Percentiles rank a stretch among this genome's conserved stretches.
Evolutionary conservation across 2,113 vertebrate species (phyloP).

Genomic region (Alethe castanea): DNA sequence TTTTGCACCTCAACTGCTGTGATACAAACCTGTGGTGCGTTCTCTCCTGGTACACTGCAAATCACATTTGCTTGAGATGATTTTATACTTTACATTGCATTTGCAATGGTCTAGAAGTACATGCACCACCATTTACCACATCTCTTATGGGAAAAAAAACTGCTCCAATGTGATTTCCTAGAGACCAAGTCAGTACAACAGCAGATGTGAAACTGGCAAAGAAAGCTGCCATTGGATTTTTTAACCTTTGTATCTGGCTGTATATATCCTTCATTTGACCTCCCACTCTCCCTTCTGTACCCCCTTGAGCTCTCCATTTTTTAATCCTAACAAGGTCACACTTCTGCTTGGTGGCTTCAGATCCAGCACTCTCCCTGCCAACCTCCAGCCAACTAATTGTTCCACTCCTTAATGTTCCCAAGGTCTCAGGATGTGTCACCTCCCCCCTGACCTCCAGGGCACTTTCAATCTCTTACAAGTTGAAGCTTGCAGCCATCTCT

Average conservation of each 20-base stretch:
- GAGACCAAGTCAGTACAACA: not conserved
- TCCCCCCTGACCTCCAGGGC: not conserved
- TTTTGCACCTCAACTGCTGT: not conserved
- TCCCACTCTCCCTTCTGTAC: not conserved
- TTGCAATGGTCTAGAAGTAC: not conserved
- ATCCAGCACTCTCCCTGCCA: not conserved
- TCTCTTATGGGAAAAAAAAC: not conserved
- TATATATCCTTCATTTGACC: not conserved
- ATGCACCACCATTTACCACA: fast-evolving
- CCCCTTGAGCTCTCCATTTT: not conserved
- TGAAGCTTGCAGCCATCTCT: not conserved
- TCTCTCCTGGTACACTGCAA: not conserved
- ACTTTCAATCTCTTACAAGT: not conserved
- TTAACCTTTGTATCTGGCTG: not conserved
- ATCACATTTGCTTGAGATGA: not conserved
- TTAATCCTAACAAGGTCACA: not conserved
- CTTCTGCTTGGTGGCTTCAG: not conserved
- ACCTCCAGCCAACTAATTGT: not conserved
- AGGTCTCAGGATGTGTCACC: not conserved
- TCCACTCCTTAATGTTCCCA: not conserved
- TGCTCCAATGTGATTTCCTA: not conserved
- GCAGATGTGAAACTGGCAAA: not conserved
- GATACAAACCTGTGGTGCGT: not conserved
- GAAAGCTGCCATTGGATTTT: not conserved
- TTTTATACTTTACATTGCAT: not conserved